Percentiles rank a stretch among this genome's conserved stretches.
phyloP scores from a whole-genome alignment of 2,797 vertebrate species.

The Poecilia velifera region DNA sequence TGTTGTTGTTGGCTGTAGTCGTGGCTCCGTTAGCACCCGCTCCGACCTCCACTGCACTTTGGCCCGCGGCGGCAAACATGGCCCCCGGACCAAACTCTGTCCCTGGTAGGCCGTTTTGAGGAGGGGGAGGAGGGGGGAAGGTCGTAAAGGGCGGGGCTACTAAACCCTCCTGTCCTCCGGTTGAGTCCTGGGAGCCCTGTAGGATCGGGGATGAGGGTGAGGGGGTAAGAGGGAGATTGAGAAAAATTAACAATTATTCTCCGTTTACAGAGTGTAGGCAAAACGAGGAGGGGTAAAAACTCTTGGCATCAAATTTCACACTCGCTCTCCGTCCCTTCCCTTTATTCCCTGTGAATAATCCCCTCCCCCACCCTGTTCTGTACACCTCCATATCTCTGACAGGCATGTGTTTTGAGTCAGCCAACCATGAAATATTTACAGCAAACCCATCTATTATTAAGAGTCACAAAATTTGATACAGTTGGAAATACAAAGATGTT shows the following conservation, averaged over 20 bases:
- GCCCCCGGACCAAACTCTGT: constrained; percentile 74
- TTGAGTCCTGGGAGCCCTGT: constrained; percentile 80
- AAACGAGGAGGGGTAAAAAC: constrained; percentile 45
- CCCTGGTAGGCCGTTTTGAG: constrained; percentile 78
- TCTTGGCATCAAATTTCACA: constrained; percentile 64
- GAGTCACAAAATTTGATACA: constrained; percentile 69
- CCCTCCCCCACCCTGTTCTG: constrained; percentile 41
- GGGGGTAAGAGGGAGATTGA: constrained; percentile 1
- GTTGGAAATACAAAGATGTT: constrained; percentile 54
- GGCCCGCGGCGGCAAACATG: constrained; percentile 73
- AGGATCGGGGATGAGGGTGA: constrained; percentile 2
- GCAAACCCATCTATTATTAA: constrained; percentile 81
- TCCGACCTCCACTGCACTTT: constrained; percentile 68
- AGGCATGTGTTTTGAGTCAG: constrained; percentile 72
- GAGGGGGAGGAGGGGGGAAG: constrained; percentile 79
- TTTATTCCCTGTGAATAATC: constrained; percentile 20
- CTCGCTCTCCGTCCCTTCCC: constrained; percentile 33
- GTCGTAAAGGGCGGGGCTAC: constrained; percentile 77
- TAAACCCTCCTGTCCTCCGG: constrained; percentile 78
- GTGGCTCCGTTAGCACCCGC: constrained; percentile 60
- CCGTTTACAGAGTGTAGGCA: constrained; percentile 21
- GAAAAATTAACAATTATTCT: constrained; percentile 41
- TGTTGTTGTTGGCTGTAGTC: constrained; percentile 53
- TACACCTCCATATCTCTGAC: constrained; percentile 74
- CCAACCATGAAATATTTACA: constrained; percentile 82